These are phyloP conservation scores for Eulacestoma nigropectus DNA, from an alignment of 2,113 vertebrate genomes.

Conservation along the genomic window DNA sequence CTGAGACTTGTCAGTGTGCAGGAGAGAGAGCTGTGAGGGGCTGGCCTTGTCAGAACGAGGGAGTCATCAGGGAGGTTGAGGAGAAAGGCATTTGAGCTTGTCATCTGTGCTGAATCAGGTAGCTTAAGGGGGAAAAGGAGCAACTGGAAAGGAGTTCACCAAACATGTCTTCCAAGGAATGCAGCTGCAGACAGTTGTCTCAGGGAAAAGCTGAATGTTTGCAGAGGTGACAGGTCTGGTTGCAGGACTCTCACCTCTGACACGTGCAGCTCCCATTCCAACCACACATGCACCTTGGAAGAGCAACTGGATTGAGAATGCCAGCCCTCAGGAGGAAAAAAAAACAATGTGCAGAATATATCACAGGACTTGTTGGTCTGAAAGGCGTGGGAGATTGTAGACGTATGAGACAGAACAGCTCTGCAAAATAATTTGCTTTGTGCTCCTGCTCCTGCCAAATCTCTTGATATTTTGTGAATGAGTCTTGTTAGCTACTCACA, in stretches of 20 bases:
- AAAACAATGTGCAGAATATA: background rate
- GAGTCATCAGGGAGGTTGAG: background rate
- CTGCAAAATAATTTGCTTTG: background rate
- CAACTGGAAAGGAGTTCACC: fast-evolving
- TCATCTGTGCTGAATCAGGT: background rate
- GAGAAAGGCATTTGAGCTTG: background rate
- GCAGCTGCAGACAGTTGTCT: fast-evolving
- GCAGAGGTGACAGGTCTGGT: background rate
- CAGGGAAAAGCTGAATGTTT: background rate
- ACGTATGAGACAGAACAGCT: background rate
- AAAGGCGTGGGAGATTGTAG: background rate
- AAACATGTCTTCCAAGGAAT: background rate
- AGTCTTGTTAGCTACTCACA: background rate
- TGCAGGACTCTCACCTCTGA: background rate
- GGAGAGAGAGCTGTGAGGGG: background rate
- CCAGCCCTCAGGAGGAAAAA: background rate
- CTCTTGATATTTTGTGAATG: background rate
- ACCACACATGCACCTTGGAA: background rate
- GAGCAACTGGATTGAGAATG: background rate
- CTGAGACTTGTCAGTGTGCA: background rate
- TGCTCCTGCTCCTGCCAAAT: background rate
- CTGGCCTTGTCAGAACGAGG: background rate
- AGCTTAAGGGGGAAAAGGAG: background rate
- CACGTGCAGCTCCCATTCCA: background rate
- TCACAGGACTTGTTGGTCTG: background rate